Evolutionary conservation across 2,888 invertebrate species (phyloP).

Genomic region (Diloba caeruleocephala): DNA sequence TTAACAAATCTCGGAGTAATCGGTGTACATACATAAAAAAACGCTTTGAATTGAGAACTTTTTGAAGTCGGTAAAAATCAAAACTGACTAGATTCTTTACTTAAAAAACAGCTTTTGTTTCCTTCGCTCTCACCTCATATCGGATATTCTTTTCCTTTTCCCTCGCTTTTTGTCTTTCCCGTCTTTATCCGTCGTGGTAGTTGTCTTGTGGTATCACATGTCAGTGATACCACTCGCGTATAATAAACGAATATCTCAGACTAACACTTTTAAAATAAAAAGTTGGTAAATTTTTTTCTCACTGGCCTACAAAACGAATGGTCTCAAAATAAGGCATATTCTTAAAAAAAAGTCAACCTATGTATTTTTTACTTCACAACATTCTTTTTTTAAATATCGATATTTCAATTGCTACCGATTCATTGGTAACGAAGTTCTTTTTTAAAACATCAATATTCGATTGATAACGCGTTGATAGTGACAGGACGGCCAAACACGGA

Average conservation of each 20-base stretch:
- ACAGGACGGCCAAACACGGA: constrained; percentile 71
- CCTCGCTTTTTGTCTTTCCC: constrained; percentile 76
- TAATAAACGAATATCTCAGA: constrained; percentile 34
- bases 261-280: constrained; percentile 4
- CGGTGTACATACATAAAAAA: no score
- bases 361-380: not conserved
- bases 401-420: constrained; percentile 46
- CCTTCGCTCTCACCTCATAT: constrained; percentile 78
- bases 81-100: no score
- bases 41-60: no score
- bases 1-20: no score
- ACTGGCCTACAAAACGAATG: constrained; percentile 20
- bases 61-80: no score
- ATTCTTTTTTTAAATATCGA: constrained; percentile 15
- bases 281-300: not conserved
- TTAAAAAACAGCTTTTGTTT: not conserved
- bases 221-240: constrained; percentile 80
- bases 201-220: constrained; percentile 83
- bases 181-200: constrained; percentile 77
- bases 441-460: no score
- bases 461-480: constrained; percentile 58
- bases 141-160: constrained; percentile 81
- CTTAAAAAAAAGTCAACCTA: no score
- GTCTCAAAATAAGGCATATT: not conserved
- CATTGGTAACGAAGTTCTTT: constrained; percentile 20